These are phyloP conservation scores for Ctenomys sociabilis DNA, from an alignment of 2,113 vertebrate species.

Conservation along the genomic window DNA sequence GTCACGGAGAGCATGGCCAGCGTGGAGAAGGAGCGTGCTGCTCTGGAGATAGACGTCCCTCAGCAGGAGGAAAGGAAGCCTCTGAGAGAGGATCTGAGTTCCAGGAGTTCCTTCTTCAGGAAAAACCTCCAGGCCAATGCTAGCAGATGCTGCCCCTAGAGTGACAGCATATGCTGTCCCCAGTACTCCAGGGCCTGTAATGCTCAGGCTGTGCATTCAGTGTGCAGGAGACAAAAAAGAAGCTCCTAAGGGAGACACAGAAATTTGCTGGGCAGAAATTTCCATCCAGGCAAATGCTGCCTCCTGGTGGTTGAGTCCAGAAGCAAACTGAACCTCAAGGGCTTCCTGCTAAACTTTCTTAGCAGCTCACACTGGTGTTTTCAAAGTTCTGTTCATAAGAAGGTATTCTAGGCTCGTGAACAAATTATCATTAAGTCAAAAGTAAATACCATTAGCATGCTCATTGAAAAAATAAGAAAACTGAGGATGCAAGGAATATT, in stretches of 20 bases:
- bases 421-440: neutral
- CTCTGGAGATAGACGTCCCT: neutral
- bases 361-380: neutral
- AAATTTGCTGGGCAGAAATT: too few species aligned
- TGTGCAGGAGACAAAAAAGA: too few species aligned
- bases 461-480: conserved; percentile 17
- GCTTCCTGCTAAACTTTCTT: neutral
- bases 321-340: too few species aligned
- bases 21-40: neutral
- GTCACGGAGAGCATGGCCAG: conserved; percentile 4
- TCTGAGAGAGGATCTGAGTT: neutral
- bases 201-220: too few species aligned
- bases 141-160: neutral
- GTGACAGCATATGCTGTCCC: neutral
- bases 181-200: neutral
- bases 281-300: neutral
- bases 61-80: neutral
- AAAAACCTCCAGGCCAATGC: neutral
- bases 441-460: neutral
- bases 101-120: neutral
- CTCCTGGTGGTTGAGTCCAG: conserved; percentile 23
- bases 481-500: neutral
- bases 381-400: neutral
- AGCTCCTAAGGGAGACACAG: too few species aligned
- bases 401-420: neutral